Evolutionary conservation across 2,888 invertebrate genomes (phyloP).

Genomic region (Argyresthia goedartella): DNA sequence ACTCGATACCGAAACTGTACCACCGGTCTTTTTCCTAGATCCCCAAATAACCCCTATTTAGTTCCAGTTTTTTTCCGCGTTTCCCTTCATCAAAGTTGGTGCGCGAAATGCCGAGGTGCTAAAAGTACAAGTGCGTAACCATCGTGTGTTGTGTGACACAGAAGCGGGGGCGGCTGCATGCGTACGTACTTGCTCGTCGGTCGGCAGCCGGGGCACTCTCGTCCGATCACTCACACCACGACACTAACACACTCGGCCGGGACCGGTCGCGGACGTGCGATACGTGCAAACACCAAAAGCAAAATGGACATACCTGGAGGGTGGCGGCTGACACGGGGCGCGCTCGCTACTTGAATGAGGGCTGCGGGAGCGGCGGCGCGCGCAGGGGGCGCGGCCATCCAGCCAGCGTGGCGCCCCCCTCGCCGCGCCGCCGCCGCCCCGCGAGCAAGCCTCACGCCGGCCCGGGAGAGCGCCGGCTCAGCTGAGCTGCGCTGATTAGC

Average conservation of each 20-base stretch:
- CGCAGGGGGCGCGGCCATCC: constrained; percentile 74
- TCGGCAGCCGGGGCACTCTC: constrained; percentile 23
- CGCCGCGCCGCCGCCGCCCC: constrained; percentile 29
- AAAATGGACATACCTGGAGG: constrained; percentile 69
- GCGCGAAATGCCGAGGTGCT: too few species aligned
- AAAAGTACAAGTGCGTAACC: too few species aligned
- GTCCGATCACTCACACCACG: constrained; percentile 9
- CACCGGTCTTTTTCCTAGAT: too few species aligned
- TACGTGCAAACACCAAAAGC: constrained; percentile 64
- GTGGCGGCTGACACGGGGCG: constrained; percentile 65
- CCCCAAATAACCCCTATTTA: too few species aligned
- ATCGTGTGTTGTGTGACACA: constrained; percentile 21
- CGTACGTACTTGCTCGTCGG: too few species aligned
- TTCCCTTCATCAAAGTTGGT: too few species aligned
- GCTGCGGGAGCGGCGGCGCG: constrained; percentile 70
- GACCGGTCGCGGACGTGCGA: constrained; percentile 38
- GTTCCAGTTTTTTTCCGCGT: too few species aligned
- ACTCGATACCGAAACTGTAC: too few species aligned
- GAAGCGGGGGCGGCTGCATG: constrained; percentile 22
- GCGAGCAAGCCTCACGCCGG: too few species aligned
- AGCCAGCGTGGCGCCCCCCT: constrained; percentile 62
- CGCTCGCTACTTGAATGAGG: constrained; percentile 69
- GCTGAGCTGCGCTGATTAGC: constrained; percentile 65
- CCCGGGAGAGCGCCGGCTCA: too few species aligned
- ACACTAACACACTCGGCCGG: constrained; percentile 60